Evolutionary conservation across 2,113 vertebrate genomes (phyloP).

Genomic region (Nycticryphes semicollaris): DNA sequence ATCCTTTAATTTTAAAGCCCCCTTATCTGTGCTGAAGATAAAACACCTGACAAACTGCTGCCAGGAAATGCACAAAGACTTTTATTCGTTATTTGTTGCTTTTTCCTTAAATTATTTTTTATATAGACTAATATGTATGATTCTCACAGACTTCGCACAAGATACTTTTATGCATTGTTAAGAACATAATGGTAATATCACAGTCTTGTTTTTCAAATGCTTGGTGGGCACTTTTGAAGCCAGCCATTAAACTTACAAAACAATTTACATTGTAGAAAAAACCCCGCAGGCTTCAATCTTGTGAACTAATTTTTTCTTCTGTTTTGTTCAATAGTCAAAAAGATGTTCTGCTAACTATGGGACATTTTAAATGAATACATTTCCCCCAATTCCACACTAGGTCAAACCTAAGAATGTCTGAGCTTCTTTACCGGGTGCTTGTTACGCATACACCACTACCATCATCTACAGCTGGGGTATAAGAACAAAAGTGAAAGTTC

Average conservation of each 20-base stretch:
- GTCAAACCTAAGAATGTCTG: not conserved
- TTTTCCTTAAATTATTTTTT: not conserved
- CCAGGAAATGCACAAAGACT: not conserved
- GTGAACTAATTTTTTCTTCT: not conserved
- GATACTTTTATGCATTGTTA: not conserved
- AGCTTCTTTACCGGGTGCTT: not conserved
- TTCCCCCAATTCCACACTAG: not conserved
- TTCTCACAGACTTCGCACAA: not conserved
- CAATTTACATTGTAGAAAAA: not conserved
- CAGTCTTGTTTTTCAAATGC: not conserved
- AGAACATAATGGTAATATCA: not conserved
- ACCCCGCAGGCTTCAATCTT: not conserved
- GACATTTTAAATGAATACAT: not conserved
- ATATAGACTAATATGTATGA: not conserved
- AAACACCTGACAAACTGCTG: not conserved
- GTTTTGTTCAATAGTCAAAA: not conserved
- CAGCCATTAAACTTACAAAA: not conserved
- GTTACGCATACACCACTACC: not conserved
- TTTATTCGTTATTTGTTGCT: not conserved
- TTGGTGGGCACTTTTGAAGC: not conserved
- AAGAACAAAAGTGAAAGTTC: not conserved
- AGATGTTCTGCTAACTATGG: fast-evolving
- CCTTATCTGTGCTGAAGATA: not conserved
- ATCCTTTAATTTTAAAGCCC: not conserved
- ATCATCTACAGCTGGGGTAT: not conserved